Evolutionary conservation across 2,888 invertebrate genomes (phyloP), one percentile per base, ranked within the genome.

Genomic region (Luperina testacea): DNA sequence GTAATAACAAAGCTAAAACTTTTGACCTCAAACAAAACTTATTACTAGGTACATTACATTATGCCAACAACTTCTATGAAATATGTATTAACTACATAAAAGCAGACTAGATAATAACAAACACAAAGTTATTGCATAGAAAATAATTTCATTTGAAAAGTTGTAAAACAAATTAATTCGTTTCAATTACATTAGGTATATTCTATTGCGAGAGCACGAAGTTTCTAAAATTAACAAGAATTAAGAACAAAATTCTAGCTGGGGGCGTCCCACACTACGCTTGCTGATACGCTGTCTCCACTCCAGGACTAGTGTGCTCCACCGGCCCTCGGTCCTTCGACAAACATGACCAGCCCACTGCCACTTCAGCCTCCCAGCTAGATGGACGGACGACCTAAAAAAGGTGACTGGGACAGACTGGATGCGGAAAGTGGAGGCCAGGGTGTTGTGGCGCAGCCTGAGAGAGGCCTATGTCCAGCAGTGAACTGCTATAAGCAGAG

Each of bases 11-110:
- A 42, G 13, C n/a, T 24, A 17, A 65, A 75, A 72, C 48, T 57
- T 69, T 32, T 48, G 20, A 75, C 67, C n/a, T 42, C 65, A 27
- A 68, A 72, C 53, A 45, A 71, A 76, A 68, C 65, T 69, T 72
- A 32, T 53, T 9, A n/a, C 15, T 24, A 38, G 38, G 7, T 38
- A 42, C 9, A 63, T 57, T 20, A 38, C 15, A 27, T 80, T 42
- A 45, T 6, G 17, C 45, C 38, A 32, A 57, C 9, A 69, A 72
- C n/a, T 51, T 65, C 6, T 69, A 27, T 59, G 48, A 84, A 69
- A 65, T 65, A n/a, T 38, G 9, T 51, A 67, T 51, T 70, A 82
- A 72, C 15, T 68, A n/a, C 13, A 63, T 24, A 82, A 72, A 15
- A 63, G 1, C 17, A 57, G n/a, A 48, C 5, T 65, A 42, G 9